Evolutionary conservation across 2,888 invertebrate species (phyloP).

Genomic region (Electrophaes corylata): DNA sequence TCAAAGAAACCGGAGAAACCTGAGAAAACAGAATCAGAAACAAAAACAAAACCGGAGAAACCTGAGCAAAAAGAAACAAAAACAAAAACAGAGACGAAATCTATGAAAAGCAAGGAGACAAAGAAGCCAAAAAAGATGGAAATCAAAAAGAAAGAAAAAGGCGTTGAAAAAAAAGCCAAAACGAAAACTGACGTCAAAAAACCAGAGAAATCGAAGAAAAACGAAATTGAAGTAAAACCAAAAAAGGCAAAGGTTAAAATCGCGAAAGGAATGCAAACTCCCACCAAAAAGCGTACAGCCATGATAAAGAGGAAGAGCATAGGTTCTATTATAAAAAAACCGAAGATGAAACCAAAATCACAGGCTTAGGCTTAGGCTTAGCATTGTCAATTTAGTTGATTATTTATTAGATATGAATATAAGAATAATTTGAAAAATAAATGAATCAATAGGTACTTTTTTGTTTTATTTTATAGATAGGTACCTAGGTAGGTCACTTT

Average conservation of each 20-base stretch:
- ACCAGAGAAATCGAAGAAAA: conserved; percentile 1
- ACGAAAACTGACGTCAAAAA: conserved; percentile 1
- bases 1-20: conserved; percentile 30
- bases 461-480: conserved; percentile 3
- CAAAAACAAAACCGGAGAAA: conserved; percentile 32
- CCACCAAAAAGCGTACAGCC: conserved; percentile 55
- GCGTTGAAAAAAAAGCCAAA: neutral
- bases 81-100: conserved; percentile 10
- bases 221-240: conserved; percentile 4
- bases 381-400: conserved; percentile 8
- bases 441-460: conserved; percentile 1
- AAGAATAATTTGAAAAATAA: conserved; percentile 3
- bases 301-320: conserved; percentile 69
- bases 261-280: conserved; percentile 45
- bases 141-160: neutral
- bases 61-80: conserved; percentile 2
- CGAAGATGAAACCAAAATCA: conserved; percentile 70
- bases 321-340: conserved; percentile 70
- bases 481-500: neutral
- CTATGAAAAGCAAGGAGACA: conserved; percentile 21
- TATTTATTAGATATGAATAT: conserved; percentile 6
- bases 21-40: conserved; percentile 28
- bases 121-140: conserved; percentile 7
- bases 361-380: neutral
- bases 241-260: conserved; percentile 33